These are phyloP conservation scores for Macrophya annulata DNA, from an alignment of 2,888 invertebrate genomes.

Conservation along the genomic window DNA sequence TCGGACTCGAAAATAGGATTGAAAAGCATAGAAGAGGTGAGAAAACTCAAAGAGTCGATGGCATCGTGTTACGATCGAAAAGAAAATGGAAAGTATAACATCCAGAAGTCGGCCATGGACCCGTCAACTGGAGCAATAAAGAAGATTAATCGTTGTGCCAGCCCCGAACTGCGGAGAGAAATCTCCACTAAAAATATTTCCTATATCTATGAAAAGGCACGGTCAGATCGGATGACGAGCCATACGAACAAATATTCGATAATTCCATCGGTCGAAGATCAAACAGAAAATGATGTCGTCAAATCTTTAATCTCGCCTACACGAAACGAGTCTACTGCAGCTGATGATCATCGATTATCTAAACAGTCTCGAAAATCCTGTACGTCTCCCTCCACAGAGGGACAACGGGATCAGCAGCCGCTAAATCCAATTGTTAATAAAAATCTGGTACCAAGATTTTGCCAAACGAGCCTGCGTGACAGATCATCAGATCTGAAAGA, in stretches of 20 bases:
- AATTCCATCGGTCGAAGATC: background rate
- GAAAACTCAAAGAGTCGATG: background rate
- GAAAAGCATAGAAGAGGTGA: background rate
- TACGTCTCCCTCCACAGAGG: background rate
- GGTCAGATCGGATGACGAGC: background rate
- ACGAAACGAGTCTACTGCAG: background rate
- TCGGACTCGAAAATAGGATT: background rate
- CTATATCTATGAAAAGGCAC: background rate
- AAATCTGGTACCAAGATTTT: background rate
- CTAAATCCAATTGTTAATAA: background rate
- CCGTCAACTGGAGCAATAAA: conserved; percentile 21
- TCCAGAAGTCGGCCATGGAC: background rate
- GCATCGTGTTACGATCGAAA: background rate
- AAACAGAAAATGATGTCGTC: background rate
- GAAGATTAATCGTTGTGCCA: background rate
- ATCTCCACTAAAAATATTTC: background rate
- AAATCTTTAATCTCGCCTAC: background rate
- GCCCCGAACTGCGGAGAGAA: background rate
- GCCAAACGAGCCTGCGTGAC: background rate
- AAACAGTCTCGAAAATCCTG: background rate
- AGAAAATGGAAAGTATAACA: background rate
- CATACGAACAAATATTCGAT: background rate
- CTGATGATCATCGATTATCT: background rate
- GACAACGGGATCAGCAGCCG: background rate
- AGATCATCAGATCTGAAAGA: background rate